These are phyloP conservation scores for Sebastiscus albofasciatus DNA, from an alignment of 2,797 vertebrate species.

Conservation along the genomic window DNA sequence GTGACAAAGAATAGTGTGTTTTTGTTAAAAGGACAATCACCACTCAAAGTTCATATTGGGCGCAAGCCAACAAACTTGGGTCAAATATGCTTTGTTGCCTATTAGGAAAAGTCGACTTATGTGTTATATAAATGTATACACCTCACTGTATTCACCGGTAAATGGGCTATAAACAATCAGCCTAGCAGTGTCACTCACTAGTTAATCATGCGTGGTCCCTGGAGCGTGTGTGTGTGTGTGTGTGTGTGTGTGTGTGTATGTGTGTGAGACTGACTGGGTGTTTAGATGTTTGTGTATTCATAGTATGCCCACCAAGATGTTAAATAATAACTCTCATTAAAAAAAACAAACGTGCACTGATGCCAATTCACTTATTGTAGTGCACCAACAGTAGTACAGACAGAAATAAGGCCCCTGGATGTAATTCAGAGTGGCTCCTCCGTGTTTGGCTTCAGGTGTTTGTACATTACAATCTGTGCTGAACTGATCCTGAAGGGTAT, in stretches of 20 bases:
- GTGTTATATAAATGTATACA: constrained; percentile 56
- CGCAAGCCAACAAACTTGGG: constrained; percentile 25
- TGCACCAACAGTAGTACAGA: constrained; percentile 48
- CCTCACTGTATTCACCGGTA: constrained; percentile 40
- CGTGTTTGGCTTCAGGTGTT: not conserved
- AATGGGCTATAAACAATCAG: constrained; percentile 44
- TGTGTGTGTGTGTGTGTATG: constrained; percentile 15
- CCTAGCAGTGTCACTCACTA: constrained; percentile 48
- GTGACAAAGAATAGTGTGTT: constrained; percentile 36
- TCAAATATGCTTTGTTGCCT: constrained; percentile 52
- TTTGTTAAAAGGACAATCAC: constrained; percentile 64
- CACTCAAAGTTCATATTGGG: constrained; percentile 36
- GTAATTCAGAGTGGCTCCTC: not conserved
- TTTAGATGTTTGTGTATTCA: constrained; percentile 49
- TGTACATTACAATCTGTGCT: not conserved
- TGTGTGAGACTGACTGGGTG: constrained; percentile 20
- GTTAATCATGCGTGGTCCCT: constrained; percentile 66
- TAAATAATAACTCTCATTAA: not conserved
- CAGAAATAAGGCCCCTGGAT: not conserved
- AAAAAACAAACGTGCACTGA: constrained; percentile 48
- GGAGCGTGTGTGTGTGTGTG: constrained; percentile 63
- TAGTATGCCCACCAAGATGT: constrained; percentile 40
- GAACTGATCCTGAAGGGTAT: not conserved
- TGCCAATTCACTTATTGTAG: constrained; percentile 47
- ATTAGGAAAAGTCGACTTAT: constrained; percentile 48